Base-by-base conservation (phyloP, 2,797 vertebrate species). In the Rhynchonycteris naso region DNA sequence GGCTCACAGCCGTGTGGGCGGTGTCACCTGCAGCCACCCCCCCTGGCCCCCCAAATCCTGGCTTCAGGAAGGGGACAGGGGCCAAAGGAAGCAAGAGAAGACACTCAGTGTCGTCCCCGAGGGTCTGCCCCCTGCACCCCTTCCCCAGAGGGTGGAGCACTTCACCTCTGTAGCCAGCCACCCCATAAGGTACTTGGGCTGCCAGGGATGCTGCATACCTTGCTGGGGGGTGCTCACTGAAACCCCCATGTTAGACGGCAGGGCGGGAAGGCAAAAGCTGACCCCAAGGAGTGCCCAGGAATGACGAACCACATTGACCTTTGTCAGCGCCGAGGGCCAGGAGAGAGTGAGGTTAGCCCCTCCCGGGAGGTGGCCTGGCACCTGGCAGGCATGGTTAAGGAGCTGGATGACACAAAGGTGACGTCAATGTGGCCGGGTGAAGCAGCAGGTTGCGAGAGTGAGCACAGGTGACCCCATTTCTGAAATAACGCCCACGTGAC, bases 361-460 rank as follows among this genome's bases (percentile, higher is more conserved):
- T 10, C 47, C 5, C 1, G 1, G 56, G 13, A 35, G 52, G 18
- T 0, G 7, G 58, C 50, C 3, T 1, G 5, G 43, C 38, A n/a
- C 11, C 79, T 1, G 7, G 19, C 15, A 0, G 47, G 22, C 22
- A 16, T 0, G 18, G 38, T 28, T 4, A 1, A 61, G 9, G 6
- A 50, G 13, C 50, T 4, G 8, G 58, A 5, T 0, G 65, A 35
- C 16, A 14, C 43, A 26, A 2, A 2, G 50, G 63, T 0, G 65
- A 72, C 14, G 0, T 10, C 33, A 6, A 10, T 1, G n/a, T 2
- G 15, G 26, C 33, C 2, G 12, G 4, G 22, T 4, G 54, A 12
- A 56, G 33, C 2, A 18, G 74, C 56, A 47, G 76, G 9, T 5
- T 50, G n/a, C 24, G 19, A 56, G 35, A 8, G 4, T 8, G 33